phyloP scores from a whole-genome alignment of 92 coral and sea anemone genomes.

The Epizoanthus fatuus region DNA sequence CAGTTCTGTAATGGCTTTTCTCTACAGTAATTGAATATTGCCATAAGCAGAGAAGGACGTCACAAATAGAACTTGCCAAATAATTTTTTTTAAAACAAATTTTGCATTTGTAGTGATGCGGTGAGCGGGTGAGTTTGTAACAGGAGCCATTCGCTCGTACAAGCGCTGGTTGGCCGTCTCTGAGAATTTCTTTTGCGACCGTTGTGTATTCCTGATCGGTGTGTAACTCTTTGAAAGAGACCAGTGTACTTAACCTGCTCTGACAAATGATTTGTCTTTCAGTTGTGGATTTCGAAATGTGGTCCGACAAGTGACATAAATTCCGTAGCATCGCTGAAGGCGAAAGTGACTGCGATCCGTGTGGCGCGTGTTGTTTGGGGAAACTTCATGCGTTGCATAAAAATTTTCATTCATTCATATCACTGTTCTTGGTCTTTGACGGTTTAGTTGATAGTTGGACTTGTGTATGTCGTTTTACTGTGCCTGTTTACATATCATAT shows the following conservation, averaged over 20 bases:
- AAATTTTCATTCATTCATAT: constrained; percentile 63
- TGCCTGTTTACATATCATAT: constrained; percentile 96
- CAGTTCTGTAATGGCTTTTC: constrained; percentile 26
- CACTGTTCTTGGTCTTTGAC: constrained; percentile 11
- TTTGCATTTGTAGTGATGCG: constrained; percentile 35
- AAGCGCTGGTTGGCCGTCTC: constrained; percentile 8
- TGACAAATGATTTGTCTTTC: constrained; percentile 39
- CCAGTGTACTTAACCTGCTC: constrained; percentile 28
- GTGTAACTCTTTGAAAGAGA: constrained; percentile 16
- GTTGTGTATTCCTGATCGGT: background rate
- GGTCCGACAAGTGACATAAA: constrained; percentile 46
- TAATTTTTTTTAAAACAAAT: constrained; percentile 28
- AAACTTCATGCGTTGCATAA: constrained; percentile 52
- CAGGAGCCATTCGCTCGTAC: constrained; percentile 20
- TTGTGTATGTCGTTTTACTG: constrained; percentile 80
- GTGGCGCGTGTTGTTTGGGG: constrained; percentile 41
- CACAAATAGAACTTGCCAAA: constrained; percentile 62
- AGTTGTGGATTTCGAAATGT: constrained; percentile 32
- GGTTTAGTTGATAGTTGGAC: constrained; percentile 47
- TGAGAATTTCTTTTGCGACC: constrained; percentile 7
- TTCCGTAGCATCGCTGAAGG: constrained; percentile 73
- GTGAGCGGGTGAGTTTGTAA: constrained; percentile 67
- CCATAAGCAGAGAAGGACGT: constrained; percentile 62
- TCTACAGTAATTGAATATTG: constrained; percentile 74
- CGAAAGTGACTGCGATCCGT: constrained; percentile 50